Conservation (phyloP, 2,888 invertebrate species). For the Rotaria socialis region DNA sequence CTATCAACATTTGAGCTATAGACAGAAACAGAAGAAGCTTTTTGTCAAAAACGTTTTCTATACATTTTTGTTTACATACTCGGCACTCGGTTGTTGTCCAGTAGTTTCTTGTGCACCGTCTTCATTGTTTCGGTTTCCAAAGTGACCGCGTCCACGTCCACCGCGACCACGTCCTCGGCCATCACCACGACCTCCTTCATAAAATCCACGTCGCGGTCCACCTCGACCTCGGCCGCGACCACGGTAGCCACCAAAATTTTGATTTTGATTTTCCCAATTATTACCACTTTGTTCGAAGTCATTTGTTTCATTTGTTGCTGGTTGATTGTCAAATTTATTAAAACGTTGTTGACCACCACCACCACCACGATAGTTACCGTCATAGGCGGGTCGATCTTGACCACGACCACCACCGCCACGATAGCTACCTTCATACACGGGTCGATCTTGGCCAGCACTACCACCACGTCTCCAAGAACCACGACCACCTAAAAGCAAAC, state of each 20-base stretch:
- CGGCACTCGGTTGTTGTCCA: neutral
- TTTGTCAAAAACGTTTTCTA: too few species aligned
- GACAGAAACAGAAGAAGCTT: too few species aligned
- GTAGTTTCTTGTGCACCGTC: neutral
- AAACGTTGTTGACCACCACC: neutral
- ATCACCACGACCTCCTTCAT: neutral
- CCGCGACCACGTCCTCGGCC: conserved; percentile 9
- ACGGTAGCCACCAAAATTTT: neutral
- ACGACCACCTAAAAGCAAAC: neutral
- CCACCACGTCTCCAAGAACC: neutral
- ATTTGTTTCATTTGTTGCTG: neutral
- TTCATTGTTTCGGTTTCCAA: neutral
- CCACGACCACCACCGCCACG: neutral
- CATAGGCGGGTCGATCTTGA: neutral
- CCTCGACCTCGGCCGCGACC: neutral
- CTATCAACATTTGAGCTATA: neutral
- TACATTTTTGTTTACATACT: neutral
- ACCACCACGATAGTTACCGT: neutral
- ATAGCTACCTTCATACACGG: neutral
- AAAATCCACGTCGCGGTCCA: neutral
- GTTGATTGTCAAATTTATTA: neutral
- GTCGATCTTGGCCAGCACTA: conserved; percentile 12
- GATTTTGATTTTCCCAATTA: neutral
- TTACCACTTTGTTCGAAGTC: neutral
- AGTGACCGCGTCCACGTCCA: neutral